Base-by-base conservation (phyloP, 1,140 invertebrate genomes). In the Cyclina sinensis region DNA sequence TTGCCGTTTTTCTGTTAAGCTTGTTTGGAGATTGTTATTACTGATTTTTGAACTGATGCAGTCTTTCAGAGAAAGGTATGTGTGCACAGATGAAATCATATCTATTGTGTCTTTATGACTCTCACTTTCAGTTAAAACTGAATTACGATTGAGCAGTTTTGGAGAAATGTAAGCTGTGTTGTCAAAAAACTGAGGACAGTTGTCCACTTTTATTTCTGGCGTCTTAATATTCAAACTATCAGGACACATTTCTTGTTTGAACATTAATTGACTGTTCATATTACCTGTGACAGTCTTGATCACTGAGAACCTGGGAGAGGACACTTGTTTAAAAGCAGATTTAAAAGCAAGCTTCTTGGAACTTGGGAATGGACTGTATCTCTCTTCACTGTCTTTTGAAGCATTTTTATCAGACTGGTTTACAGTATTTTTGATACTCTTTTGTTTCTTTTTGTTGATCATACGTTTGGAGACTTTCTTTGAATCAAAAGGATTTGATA, bases 291-390 rank as follows among this genome's bases (percentile, higher is more conserved):
- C 30, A 21, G 70, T 86, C 43, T 46, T 35, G 32, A 78, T 43
- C 39, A 79, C n/a, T 18, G 48, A n/a, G 27, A 86, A 65, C 37
- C 39, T 78, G 46, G 84, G 84, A 7, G 84, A 79, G n/a, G 54
- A 54, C 24, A 79, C 54, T 86, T 59, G 70, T 32, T 78, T 86
- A 65, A 86, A 86, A 30, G 84, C 57, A 32, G 84, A 79, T 65
- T 86, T 86, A 79, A 86, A 76, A 62, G 84, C 84, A 86, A 86
- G 84, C 46, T 79, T 86, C 68, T 78, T 86, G 43, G 84, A 24
- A 30, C 51, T 76, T 30, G 84, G 84, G 48, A 86, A 86, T 78
- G 84, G 84, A 51, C 84, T 86, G 70, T 86, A 86, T 48, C 84
- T 78, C 4, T 86, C 73, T 51, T 79, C 84, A 27, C 27, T 46